phyloP scores from a whole-genome alignment of 2,113 vertebrate genomes.

The Phylloscopus trochilus region DNA sequence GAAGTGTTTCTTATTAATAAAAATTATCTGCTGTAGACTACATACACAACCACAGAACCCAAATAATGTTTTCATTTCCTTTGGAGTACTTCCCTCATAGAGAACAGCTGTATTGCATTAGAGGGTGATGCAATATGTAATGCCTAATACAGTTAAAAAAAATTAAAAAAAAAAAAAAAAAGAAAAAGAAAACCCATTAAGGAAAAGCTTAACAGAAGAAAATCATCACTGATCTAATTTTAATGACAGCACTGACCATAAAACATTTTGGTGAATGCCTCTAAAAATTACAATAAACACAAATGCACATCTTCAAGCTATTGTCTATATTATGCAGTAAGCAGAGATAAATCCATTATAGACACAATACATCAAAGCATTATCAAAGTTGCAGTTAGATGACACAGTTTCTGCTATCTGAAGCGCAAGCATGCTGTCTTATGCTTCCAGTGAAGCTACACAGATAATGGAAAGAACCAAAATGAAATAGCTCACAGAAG shows the following conservation, averaged over 20 bases:
- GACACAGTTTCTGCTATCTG: not conserved
- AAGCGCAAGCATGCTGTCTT: not conserved
- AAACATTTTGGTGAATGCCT: not conserved
- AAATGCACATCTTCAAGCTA: not conserved
- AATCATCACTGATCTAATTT: constrained; percentile 51
- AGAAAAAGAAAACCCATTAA: constrained; percentile 40
- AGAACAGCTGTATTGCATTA: constrained; percentile 9
- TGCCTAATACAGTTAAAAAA: constrained; percentile 26
- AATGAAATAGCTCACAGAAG: not conserved
- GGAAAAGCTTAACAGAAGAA: constrained; percentile 43
- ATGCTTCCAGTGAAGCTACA: not conserved
- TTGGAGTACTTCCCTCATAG: not conserved
- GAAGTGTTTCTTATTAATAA: not conserved
- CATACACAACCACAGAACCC: not conserved
- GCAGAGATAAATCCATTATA: constrained; percentile 1
- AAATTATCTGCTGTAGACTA: not conserved
- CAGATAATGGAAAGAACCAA: not conserved
- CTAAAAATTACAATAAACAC: not conserved
- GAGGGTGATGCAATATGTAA: not conserved
- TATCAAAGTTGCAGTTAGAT: not conserved
- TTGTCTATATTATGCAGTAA: not conserved
- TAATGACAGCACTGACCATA: not conserved
- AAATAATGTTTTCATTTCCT: not conserved
- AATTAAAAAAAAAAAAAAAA: not conserved
- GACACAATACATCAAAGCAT: constrained; percentile 21